phyloP scores from a whole-genome alignment of 2,113 vertebrate species.

The Istiophorus platypterus region DNA sequence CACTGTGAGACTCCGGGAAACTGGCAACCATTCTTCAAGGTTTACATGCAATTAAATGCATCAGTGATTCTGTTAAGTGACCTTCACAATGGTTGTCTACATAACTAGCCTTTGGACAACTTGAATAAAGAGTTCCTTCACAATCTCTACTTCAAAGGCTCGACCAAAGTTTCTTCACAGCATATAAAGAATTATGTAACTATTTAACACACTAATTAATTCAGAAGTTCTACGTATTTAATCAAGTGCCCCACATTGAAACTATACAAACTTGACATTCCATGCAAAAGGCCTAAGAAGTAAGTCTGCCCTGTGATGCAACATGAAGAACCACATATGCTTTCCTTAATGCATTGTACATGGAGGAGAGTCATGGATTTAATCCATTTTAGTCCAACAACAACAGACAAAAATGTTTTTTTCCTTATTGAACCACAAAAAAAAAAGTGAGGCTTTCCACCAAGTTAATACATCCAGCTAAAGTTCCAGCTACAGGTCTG shows the following conservation, averaged over 20 bases:
- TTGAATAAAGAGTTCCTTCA: background rate
- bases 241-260: background rate
- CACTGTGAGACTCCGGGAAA: background rate
- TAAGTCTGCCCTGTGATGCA: background rate
- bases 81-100: conserved; percentile 24
- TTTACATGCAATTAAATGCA: conserved; percentile 36
- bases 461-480: background rate
- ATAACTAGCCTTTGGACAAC: conserved; percentile 13
- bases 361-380: background rate
- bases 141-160: background rate
- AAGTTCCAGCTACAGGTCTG: too few species aligned
- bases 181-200: background rate
- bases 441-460: background rate
- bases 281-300: background rate
- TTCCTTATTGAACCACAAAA: background rate
- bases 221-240: background rate
- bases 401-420: background rate
- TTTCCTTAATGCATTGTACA: background rate
- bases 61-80: conserved; percentile 25
- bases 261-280: background rate
- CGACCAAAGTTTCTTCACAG: background rate
- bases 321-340: background rate
- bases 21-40: conserved; percentile 17
- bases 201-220: background rate
- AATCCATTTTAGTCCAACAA: background rate